Evolutionary conservation across 2,888 invertebrate genomes (phyloP).

Genomic region (Frankliniella intonsa): DNA sequence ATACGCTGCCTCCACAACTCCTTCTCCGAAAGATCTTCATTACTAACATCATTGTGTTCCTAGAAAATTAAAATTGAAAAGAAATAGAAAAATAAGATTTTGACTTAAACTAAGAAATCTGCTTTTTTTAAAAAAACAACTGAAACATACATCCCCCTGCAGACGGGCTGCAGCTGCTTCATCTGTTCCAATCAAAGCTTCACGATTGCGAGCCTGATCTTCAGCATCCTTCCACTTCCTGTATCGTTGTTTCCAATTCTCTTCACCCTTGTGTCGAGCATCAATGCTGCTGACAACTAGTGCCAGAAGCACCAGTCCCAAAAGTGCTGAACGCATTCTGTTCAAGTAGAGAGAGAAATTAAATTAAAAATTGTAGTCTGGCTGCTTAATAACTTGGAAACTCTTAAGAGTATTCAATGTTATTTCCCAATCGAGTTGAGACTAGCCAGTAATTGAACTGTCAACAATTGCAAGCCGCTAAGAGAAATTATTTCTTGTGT

Average conservation of each 20-base stretch:
- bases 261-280: slow-evolving; percentile 7
- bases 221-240: slow-evolving; percentile 2
- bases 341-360: not conserved
- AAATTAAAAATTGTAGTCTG: not conserved
- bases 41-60: not conserved
- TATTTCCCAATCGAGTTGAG: not conserved
- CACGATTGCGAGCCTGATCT: not conserved
- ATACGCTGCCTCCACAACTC: slow-evolving; percentile 4
- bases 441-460: not conserved
- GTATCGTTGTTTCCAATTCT: slow-evolving; percentile 1
- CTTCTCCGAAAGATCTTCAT: not conserved
- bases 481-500: not conserved
- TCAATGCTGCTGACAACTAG: not conserved
- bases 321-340: not conserved
- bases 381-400: not conserved
- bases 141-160: not conserved
- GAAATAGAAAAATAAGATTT: not conserved
- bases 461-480: not conserved
- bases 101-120: not conserved
- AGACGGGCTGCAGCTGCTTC: not conserved
- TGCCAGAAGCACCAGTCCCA: not conserved
- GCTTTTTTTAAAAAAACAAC: not conserved
- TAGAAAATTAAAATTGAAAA: not conserved
- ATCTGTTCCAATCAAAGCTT: slow-evolving; percentile 9
- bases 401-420: not conserved